phyloP scores from a whole-genome alignment of 2,888 invertebrate genomes.

The Sisyra terminalis region DNA sequence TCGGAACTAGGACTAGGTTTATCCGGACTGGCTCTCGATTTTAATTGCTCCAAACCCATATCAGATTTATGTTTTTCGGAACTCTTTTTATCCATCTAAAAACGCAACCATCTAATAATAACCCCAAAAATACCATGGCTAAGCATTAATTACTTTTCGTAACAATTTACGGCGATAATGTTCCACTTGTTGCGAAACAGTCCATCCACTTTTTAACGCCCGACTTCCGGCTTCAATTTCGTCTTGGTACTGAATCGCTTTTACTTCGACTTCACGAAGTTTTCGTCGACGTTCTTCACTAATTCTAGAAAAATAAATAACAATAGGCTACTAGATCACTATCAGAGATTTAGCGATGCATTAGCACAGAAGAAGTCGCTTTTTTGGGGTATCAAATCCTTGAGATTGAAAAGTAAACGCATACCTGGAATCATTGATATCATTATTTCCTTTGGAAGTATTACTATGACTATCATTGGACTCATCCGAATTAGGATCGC shows the following conservation, averaged over 20 bases:
- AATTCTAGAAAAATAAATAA: constrained; percentile 17
- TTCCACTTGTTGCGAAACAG: constrained; percentile 68
- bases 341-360: too few relatives aligned
- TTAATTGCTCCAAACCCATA: not conserved
- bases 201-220: constrained; percentile 53
- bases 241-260: constrained; percentile 90
- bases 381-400: too few relatives aligned
- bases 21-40: constrained; percentile 2
- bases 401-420: too few relatives aligned
- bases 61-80: constrained; percentile 2
- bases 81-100: constrained; percentile 4
- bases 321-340: too few relatives aligned
- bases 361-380: too few relatives aligned
- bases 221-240: constrained; percentile 79
- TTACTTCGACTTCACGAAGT: constrained; percentile 85
- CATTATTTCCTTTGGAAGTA: not conserved
- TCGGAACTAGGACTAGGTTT: not conserved
- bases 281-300: constrained; percentile 55
- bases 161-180: constrained; percentile 81
- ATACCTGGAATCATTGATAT: constrained; percentile 3
- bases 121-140: too few relatives aligned
- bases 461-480: constrained; percentile 7
- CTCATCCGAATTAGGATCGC: constrained; percentile 22
- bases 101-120: too few relatives aligned
- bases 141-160: constrained; percentile 50